A percentile compares a stretch with the other conserved stretches of the same genome.
phyloP scores from a whole-genome alignment of 2,888 invertebrate species.

The Acanthoscelides obtectus region DNA sequence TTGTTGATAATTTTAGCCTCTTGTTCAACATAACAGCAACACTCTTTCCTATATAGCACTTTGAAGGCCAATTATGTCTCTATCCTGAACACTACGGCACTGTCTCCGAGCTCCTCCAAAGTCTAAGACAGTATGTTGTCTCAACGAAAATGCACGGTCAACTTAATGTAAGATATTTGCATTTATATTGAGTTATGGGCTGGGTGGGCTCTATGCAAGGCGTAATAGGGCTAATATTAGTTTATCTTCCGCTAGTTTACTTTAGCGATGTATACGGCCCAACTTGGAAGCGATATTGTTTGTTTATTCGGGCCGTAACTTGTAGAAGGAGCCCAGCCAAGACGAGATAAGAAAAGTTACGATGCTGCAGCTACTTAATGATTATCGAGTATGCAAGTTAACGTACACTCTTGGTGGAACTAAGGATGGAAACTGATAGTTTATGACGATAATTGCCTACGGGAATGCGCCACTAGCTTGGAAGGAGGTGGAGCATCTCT shows the following conservation, averaged over 20 bases:
- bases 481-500: background rate
- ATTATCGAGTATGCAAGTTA: background rate
- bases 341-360: constrained; percentile 27
- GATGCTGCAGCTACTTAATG: constrained; percentile 5
- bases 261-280: constrained; percentile 44
- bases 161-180: constrained; percentile 49
- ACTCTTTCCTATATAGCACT: no score
- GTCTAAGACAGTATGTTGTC: constrained; percentile 40
- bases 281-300: constrained; percentile 42
- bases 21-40: no score
- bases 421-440: background rate
- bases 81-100: no score
- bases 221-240: constrained; percentile 47
- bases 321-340: constrained; percentile 3
- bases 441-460: background rate
- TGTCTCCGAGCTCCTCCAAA: constrained; percentile 8
- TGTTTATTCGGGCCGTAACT: constrained; percentile 33
- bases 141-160: constrained; percentile 45
- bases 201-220: constrained; percentile 35
- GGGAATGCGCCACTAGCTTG: background rate
- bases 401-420: background rate
- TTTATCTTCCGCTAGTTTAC: constrained; percentile 45
- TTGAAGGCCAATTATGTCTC: no score
- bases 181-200: constrained; percentile 48
- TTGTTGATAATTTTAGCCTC: no score